Evolutionary conservation across 1,140 invertebrate genomes (phyloP), one percentile per base, ranked within the genome.

Genomic region (Anthonomus grandis): DNA sequence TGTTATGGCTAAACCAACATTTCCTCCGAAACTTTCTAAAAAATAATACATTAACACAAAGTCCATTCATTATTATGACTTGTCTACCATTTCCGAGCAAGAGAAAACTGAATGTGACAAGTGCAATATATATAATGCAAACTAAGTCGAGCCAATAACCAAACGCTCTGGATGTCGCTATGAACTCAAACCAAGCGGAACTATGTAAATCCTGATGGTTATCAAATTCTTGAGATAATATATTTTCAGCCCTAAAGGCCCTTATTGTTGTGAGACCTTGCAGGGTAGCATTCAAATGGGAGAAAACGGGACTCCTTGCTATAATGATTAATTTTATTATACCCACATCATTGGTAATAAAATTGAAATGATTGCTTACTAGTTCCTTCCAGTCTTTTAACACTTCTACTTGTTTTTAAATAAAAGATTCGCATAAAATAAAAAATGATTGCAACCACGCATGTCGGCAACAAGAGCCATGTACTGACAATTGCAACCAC

Each of bases 181-280:
- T 75, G 59, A 86, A 86, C 2, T 87, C 72, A 59, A 81, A 87
- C 77, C 86, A 84, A 0, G 84, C 76, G 0, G 83, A 79, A 1
- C 83, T 83, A 67, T 89, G 88, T 9, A 84, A 74, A 71, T 93
- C 86, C 74, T 90, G 84, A 52, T 79, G 77, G 19, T 71, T 70
- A 68, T 85, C 81, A 68, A 84, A 84, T 61, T 84, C 81, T 4
- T 63, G 67, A 13, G 44, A 59, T 10, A 70, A 54, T 44, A 87
- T 83, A 59, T 85, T 78, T 71, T 95, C 83, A 0, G 87, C 86
- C 25, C 81, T 79, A 65, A 91, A 94, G 0, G 93, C 91, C 56
- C 94, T 78, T 44, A 98, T 93, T 0, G 93, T 96, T 0, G 89
- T 82, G 37, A 98, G 76, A 4, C 94, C 94, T 73, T 91, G 89